phyloP scores from a whole-genome alignment of 1,140 invertebrate species.

The Pogonomyrmex barbatus region DNA sequence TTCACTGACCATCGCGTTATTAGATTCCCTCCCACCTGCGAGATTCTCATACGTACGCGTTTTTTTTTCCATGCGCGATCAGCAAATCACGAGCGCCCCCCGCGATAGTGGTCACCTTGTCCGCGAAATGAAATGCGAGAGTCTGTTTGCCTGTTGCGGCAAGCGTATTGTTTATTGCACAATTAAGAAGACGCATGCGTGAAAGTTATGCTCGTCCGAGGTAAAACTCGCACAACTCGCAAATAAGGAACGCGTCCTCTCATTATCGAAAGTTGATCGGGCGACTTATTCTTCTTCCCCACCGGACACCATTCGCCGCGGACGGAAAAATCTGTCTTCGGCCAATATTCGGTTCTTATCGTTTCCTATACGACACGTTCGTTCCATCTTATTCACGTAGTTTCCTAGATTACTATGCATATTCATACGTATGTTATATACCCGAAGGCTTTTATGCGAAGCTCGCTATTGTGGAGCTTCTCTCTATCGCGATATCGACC shows the following conservation, averaged over 20 bases:
- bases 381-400: background rate
- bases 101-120: background rate
- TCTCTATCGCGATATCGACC: constrained; percentile 24
- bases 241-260: no score
- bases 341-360: background rate
- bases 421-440: background rate
- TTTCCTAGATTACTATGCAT: background rate
- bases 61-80: constrained; percentile 46
- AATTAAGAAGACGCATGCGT: background rate
- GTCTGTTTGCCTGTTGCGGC: background rate
- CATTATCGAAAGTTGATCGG: background rate
- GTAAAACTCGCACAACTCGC: no score
- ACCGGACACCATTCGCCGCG: no score
- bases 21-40: constrained; percentile 40
- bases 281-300: background rate
- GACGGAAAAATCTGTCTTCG: background rate
- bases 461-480: background rate
- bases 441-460: background rate
- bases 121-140: background rate
- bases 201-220: background rate
- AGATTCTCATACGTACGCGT: constrained; percentile 24
- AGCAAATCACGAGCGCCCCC: background rate
- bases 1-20: constrained; percentile 69
- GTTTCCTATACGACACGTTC: background rate
- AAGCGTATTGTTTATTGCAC: background rate